Evolutionary conservation across 2,888 invertebrate genomes (phyloP), one percentile per base, ranked within the genome.

Genomic region (Aphodius sticticus): DNA sequence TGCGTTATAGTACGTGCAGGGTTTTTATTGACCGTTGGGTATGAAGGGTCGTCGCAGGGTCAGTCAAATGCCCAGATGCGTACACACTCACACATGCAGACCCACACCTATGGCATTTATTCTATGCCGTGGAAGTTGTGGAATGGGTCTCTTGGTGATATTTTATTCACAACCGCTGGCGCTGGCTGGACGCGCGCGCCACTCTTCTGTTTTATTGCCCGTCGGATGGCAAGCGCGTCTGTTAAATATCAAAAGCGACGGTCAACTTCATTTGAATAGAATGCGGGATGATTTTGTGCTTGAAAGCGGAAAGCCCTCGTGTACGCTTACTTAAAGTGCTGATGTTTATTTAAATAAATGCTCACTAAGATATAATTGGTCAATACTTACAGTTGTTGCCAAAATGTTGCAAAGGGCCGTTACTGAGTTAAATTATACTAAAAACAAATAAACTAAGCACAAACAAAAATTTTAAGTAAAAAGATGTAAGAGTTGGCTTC

Each of bases 121-220:
- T 53, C 53, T 12, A 53, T 53, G 53, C 53, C 7, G 53, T 7
- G 53, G 53, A 53, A 53, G 53, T 53, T 53, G 1, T 53, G 9
- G 53, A 53, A 53, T 53, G 53, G 53, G 53, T 53, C 53, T 53
- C 53, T 53, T 5, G 53, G 53, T 53, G 53, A 53, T 53, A 53
- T 53, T 53, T 53, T 53, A 53, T 53, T 53, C 53, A 53, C 53
- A 5, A 53, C 53, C 53, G 3, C 53, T 53, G 53, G 53, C 26
- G 26, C 26, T 26, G 26, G 26, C 26, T 53, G 53, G 53, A 53
- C 53, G 53, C 53, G 53, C 7, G 53, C 53, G 53, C 53, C 53
- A 53, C 53, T 53, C 53, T 53, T 53, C 53, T 53, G 53, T 53
- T 53, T 53, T 53, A 53, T 53, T 53, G 53, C 53, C 53, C 53